These are phyloP conservation scores for Sericinus montela DNA, from an alignment of 2,888 invertebrate genomes.

Conservation along the genomic window DNA sequence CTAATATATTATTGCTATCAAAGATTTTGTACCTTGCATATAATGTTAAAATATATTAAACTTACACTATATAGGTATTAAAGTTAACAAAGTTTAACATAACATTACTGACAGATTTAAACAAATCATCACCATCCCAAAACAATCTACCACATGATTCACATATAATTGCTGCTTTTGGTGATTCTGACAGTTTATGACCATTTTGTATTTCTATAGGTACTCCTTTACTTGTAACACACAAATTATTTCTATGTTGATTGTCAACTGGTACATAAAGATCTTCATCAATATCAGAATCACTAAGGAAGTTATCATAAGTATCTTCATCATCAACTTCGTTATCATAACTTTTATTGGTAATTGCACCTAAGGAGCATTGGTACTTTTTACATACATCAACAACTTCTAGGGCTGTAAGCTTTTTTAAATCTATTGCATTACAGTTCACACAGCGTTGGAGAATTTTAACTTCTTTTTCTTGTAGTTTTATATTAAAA, in stretches of 20 bases:
- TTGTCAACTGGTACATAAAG: constrained; percentile 33
- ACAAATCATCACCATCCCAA: constrained; percentile 79
- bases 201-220: constrained; percentile 76
- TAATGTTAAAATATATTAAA: neutral
- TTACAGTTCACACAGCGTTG: constrained; percentile 85
- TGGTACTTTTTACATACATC: constrained; percentile 46
- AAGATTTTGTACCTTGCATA: constrained; percentile 17
- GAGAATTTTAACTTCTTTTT: constrained; percentile 83
- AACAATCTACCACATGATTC: constrained; percentile 86
- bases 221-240: constrained; percentile 76
- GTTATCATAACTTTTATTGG: constrained; percentile 27
- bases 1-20: constrained; percentile 1
- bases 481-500: constrained; percentile 82
- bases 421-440: constrained; percentile 42
- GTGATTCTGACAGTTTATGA: constrained; percentile 57
- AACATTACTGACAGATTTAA: constrained; percentile 42
- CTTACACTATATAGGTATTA: constrained; percentile 28
- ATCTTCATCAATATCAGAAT: constrained; percentile 60
- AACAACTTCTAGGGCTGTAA: constrained; percentile 44
- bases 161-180: constrained; percentile 83
- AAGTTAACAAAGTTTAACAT: constrained; percentile 29
- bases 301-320: constrained; percentile 60
- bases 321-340: constrained; percentile 48
- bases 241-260: constrained; percentile 26
- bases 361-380: constrained; percentile 24